Percentiles rank a stretch among this genome's conserved stretches.
These are phyloP conservation scores for Tetranychus cinnabarinus DNA, from an alignment of 1,140 invertebrate genomes.

Conservation along the genomic window DNA sequence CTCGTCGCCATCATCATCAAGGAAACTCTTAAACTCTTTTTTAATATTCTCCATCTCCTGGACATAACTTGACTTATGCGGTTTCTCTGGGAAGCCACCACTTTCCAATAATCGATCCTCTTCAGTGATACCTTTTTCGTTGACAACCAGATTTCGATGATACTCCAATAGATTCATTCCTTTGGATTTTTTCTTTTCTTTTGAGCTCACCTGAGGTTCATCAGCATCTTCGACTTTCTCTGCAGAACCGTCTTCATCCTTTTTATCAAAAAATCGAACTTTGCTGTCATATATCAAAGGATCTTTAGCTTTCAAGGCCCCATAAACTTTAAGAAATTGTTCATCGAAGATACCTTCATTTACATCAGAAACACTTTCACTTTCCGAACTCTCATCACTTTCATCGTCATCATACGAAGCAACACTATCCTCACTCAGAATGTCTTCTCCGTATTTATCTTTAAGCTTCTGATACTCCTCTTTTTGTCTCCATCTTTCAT, in stretches of 20 bases:
- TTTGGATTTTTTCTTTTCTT: conserved; percentile 17
- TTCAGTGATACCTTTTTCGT: conserved; percentile 20
- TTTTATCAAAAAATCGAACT: conserved; percentile 18
- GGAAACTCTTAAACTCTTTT: conserved; percentile 11
- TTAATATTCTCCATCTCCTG: conserved; percentile 12
- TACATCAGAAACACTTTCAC: not conserved
- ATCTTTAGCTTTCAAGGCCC: conserved; percentile 27
- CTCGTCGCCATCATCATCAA: conserved; percentile 9
- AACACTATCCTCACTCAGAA: conserved; percentile 10
- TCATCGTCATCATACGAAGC: conserved; percentile 2
- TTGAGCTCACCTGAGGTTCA: conserved; percentile 6
- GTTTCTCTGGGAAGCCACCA: not conserved
- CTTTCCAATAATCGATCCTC: not conserved
- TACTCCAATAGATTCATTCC: conserved; percentile 26
- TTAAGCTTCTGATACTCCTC: conserved; percentile 65
- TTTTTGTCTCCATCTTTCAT: conserved; percentile 51
- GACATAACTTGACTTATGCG: conserved; percentile 3
- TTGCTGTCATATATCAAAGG: conserved; percentile 27
- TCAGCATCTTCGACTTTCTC: conserved; percentile 16
- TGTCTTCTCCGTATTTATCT: conserved; percentile 38
- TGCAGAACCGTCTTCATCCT: not conserved
- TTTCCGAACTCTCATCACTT: not conserved
- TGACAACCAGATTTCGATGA: conserved; percentile 24
- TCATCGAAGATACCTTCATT: conserved; percentile 17
- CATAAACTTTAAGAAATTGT: conserved; percentile 24